Evolutionary conservation across 2,797 vertebrate genomes (phyloP), one percentile per base, ranked within the genome.

Genomic region (Darevskia mixta): DNA sequence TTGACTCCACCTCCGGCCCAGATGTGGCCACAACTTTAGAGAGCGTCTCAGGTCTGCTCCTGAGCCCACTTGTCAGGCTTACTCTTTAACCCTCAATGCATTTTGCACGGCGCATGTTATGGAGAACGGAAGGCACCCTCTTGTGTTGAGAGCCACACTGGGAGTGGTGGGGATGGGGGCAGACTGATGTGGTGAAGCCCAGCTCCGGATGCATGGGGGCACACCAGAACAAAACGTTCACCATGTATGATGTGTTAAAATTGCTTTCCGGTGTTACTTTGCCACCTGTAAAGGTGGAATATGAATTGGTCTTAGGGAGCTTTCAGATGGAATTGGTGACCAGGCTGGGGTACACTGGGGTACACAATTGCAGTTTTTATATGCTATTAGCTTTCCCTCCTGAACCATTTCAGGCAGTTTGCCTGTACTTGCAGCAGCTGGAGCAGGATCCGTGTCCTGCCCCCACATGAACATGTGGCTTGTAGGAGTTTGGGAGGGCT

Each of bases 61-160:
- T 20, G 67, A 77, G 25, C 71, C 49, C 61, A 67, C 61, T 82
- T 76, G n/a, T 73, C 72, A 49, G 15, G 58, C 29, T 69, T 67
- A 45, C n/a, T 66, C 11, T 73, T 86, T 78, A n/a, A 25, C 9
- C 77, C 45, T 13, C 32, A 29, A 49, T 4, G 10, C 7, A 35
- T 82, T 35, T 77, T 85, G 77, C 20, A 49, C 43, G 58, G 71
- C 81, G 58, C 69, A 55, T 89, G 58, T 67, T 85, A 76, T 66
- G 17, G 27, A 81, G 41, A 13, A 49, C 20, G 29, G 18, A 80
- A 67, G 58, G 17, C 77, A 38, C 10, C 25, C 41, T 66, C 55
- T 79, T 79, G 66, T 69, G 77, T 67, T 23, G 5, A 73, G 67
- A 66, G 27, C 41, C 17, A n/a, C 27, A 55, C 35, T 11, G n/a